Percentiles rank a stretch among this genome's conserved stretches.
Evolutionary conservation across 2,888 invertebrate species (phyloP).

Genomic region (Choreutis nemorana): DNA sequence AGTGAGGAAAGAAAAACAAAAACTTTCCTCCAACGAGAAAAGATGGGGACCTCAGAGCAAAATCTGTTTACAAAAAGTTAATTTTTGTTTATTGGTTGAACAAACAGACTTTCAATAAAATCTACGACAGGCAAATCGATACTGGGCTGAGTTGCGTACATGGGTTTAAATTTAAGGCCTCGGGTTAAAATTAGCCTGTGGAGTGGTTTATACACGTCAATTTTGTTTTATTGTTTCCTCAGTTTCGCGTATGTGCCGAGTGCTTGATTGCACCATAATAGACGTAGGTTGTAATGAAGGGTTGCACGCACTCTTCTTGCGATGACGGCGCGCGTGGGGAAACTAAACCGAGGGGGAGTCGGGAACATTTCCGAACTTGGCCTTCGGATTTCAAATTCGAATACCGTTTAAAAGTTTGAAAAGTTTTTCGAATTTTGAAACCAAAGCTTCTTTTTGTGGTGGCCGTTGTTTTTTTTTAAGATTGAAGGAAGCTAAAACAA

Average conservation of each 20-base stretch:
- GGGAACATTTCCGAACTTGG: conserved; percentile 48
- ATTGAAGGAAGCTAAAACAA: no score
- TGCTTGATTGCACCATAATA: conserved; percentile 58
- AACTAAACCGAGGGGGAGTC: conserved; percentile 45
- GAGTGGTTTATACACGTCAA: conserved; percentile 56
- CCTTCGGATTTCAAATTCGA: conserved; percentile 32
- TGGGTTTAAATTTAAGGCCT: conserved; percentile 20
- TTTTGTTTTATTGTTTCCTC: conserved; percentile 60
- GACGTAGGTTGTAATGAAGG: conserved; percentile 55
- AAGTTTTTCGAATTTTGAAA: no score
- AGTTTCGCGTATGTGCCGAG: conserved; percentile 59
- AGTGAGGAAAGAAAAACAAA: no score
- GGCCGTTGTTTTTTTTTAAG: no score
- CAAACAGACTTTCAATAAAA: no score
- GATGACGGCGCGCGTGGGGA: conserved; percentile 36
- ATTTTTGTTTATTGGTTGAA: no score
- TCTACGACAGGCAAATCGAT: conserved; percentile 33
- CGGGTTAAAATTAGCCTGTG: conserved; percentile 40
- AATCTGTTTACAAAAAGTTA: no score
- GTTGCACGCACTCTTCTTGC: conserved; percentile 46
- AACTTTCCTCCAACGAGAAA: no score
- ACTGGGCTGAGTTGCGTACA: no score
- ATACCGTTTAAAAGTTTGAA: no score
- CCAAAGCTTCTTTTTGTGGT: no score
- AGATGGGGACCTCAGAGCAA: no score